Percentiles rank a stretch among this genome's conserved stretches.
phyloP scores from a whole-genome alignment of 2,113 vertebrate genomes.

The Nestor notabilis region DNA sequence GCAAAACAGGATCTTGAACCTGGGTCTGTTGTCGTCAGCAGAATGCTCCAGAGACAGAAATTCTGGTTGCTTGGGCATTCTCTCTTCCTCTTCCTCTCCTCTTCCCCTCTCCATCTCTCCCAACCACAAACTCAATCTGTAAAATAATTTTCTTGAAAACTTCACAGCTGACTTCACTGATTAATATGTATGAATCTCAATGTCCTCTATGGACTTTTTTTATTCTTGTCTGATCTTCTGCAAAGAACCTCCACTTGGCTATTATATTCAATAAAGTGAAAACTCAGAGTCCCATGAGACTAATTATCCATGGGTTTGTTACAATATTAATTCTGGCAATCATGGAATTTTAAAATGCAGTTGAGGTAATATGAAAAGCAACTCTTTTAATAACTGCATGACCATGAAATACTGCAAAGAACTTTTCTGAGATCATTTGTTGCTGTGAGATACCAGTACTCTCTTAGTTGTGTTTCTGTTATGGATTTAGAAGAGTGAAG shows the following conservation, averaged over 20 bases:
- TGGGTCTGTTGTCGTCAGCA: not conserved
- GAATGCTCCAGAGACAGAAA: not conserved
- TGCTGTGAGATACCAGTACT: not conserved
- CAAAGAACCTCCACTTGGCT: not conserved
- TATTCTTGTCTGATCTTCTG: not conserved
- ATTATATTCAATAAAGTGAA: slow-evolving; percentile 6
- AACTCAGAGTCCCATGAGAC: not conserved
- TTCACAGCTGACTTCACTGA: not conserved
- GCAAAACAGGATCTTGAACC: not conserved
- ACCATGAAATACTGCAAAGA: not conserved
- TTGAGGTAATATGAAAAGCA: not conserved
- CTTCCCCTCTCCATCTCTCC: not conserved
- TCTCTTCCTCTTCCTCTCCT: not conserved
- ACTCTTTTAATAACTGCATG: not conserved
- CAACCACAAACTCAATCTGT: not conserved
- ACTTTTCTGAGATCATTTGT: not conserved
- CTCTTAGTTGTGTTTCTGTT: not conserved
- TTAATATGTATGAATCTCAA: not conserved
- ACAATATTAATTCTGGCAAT: slow-evolving; percentile 8
- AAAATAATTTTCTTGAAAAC: not conserved
- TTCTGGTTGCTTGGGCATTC: not conserved
- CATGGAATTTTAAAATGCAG: slow-evolving; percentile 14
- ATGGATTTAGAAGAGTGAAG: not conserved
- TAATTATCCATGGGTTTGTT: slow-evolving; percentile 21
- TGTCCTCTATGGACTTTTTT: not conserved